Base-by-base conservation (phyloP, 2,113 vertebrate species). In the Hymenochirus boettgeri region DNA sequence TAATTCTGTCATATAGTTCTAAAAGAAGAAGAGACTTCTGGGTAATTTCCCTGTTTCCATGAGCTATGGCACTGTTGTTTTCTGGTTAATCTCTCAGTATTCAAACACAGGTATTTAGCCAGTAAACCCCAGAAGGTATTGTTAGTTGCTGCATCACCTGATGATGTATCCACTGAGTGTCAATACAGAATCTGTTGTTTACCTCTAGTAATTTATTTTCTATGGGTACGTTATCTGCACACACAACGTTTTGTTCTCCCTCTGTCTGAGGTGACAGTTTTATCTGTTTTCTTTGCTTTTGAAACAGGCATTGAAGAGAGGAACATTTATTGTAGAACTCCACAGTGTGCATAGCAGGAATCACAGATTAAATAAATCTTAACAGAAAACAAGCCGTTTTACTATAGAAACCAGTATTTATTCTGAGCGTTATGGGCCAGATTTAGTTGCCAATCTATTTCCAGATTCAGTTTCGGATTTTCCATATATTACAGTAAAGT, bases 131-230 rank as follows among this genome's bases (percentile, higher is more conserved):
- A 35, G 33, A 35, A 35, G 33, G 10, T 35, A 35, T 35, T 35
- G 33, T 35, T 13, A 35, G 33, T 35, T 8, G 10, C 15, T 13
- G 8, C 33, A 35, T 13, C 33, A 12, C 33, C 51, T 55, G 33
- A 25, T 52, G 25, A 13, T 45, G 17, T 35, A 21, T 51, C 11
- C n/a, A 46, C 10, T 26, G 39, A 64, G 48, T 45, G 33, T 54
- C 61, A 64, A 64, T 54, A 54, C 27, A 64, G 21, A 63, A 48
- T 55, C 61, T 46, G 18, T 23, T 64, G 22, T 27, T 55, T 54
- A 24, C 21, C 53, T 23, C 62, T 17, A 64, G 62, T 35, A 29
- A 55, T 64, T 22, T 45, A 63, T 45, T 45, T n/a, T 63, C 39
- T 35, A 55, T 27, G 22, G 17, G 17, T 24, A 11, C 24, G 33